These are phyloP conservation scores for Nephrotoma flavescens DNA, from an alignment of 2,888 invertebrate species.

Conservation along the genomic window DNA sequence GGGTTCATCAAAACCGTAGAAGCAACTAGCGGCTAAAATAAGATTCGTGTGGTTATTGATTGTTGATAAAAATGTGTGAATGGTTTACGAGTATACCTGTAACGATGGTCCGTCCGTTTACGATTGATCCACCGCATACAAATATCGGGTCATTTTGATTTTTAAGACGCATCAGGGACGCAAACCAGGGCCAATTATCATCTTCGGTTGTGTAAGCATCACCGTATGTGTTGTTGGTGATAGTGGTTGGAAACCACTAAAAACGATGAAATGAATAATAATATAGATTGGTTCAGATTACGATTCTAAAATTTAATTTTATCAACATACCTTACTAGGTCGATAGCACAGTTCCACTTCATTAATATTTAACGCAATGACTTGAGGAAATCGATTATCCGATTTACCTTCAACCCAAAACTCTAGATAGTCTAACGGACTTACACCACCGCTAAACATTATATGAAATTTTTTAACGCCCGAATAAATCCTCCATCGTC, in stretches of 20 bases:
- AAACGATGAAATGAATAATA: neutral
- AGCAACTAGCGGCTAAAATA: neutral
- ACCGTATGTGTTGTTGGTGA: neutral
- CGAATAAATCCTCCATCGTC: neutral
- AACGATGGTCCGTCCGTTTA: neutral
- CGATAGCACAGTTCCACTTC: slow-evolving; percentile 9
- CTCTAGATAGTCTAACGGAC: neutral
- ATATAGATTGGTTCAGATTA: neutral
- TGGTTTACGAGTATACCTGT: neutral
- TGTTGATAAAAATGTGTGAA: too few species aligned
- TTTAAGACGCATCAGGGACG: neutral
- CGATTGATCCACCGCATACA: neutral
- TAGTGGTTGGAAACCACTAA: neutral
- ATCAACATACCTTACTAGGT: neutral
- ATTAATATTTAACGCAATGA: slow-evolving; percentile 8
- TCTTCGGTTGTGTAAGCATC: neutral
- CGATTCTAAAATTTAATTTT: neutral
- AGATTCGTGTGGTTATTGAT: neutral
- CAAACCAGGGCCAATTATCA: neutral
- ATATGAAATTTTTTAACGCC: neutral
- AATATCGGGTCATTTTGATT: neutral
- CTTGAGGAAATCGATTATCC: slow-evolving; percentile 9
- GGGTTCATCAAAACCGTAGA: neutral
- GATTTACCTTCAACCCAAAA: slow-evolving; percentile 10
- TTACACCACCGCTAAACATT: neutral